phyloP scores from a whole-genome alignment of 2,797 vertebrate species.

The Mormyrus hasselquistii region DNA sequence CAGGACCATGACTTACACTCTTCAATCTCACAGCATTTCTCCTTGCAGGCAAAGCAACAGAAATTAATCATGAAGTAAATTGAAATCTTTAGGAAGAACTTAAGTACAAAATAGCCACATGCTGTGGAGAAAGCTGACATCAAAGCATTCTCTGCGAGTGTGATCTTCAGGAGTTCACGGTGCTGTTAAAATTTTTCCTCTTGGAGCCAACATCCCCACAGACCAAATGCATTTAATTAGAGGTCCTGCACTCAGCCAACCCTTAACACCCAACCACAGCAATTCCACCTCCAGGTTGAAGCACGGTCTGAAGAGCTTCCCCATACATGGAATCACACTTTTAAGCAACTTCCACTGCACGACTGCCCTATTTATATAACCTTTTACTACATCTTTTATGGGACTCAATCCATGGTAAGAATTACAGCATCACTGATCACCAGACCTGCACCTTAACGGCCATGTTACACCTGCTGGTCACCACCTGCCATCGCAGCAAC shows the following conservation, averaged over 20 bases:
- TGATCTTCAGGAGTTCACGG: slow-evolving; percentile 23
- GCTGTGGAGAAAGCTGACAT: slow-evolving; percentile 15
- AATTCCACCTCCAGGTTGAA: slow-evolving; percentile 15
- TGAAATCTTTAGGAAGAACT: slow-evolving; percentile 21
- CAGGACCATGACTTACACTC: neutral
- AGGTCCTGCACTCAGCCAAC: neutral
- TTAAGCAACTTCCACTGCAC: neutral
- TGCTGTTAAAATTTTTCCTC: slow-evolving; percentile 32
- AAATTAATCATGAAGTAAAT: neutral
- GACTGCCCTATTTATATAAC: neutral
- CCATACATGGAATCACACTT: neutral
- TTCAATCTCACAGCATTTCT: neutral
- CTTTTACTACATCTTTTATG: neutral
- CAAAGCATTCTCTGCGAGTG: neutral
- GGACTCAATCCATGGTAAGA: neutral
- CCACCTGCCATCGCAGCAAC: neutral
- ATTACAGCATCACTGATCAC: neutral
- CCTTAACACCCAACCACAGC: slow-evolving; percentile 15
- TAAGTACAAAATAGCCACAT: neutral
- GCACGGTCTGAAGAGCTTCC: neutral
- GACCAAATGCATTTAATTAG: slow-evolving; percentile 35
- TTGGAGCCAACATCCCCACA: slow-evolving; percentile 25
- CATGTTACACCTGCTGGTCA: neutral
- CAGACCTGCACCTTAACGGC: neutral
- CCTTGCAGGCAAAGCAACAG: neutral